Conservation (phyloP, 2,113 vertebrate genomes). For the Podocnemis expansa region DNA sequence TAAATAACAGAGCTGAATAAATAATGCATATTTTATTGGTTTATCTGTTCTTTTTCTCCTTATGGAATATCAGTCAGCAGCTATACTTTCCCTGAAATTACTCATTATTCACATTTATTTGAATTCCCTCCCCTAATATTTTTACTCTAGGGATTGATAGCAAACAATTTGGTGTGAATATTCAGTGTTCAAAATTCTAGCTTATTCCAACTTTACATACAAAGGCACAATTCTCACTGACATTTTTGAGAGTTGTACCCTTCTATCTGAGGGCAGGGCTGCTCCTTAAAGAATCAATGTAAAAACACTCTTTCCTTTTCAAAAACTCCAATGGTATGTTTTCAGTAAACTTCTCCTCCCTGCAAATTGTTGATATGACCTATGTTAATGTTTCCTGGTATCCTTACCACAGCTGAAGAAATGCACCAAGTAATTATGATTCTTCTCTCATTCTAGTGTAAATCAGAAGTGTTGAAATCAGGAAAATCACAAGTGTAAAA, state of each 20-base stretch:
- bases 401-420: neutral
- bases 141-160: neutral
- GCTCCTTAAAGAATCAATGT: neutral
- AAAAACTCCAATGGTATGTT: neutral
- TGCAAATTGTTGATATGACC: neutral
- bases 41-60: neutral
- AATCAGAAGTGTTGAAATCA: neutral
- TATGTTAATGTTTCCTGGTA: neutral
- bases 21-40: neutral
- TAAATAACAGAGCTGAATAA: neutral
- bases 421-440: neutral
- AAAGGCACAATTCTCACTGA: neutral
- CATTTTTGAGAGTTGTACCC: neutral
- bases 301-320: conserved; percentile 14
- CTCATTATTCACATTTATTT: neutral
- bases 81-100: neutral
- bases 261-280: neutral
- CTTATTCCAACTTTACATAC: neutral
- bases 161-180: conserved; percentile 11
- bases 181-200: neutral
- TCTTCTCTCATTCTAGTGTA: neutral
- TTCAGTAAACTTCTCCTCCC: neutral
- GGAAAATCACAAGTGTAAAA: neutral
- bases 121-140: neutral
- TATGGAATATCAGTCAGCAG: neutral